phyloP scores from a whole-genome alignment of 2,888 invertebrate species.

The Tuberolachnus salignus region DNA sequence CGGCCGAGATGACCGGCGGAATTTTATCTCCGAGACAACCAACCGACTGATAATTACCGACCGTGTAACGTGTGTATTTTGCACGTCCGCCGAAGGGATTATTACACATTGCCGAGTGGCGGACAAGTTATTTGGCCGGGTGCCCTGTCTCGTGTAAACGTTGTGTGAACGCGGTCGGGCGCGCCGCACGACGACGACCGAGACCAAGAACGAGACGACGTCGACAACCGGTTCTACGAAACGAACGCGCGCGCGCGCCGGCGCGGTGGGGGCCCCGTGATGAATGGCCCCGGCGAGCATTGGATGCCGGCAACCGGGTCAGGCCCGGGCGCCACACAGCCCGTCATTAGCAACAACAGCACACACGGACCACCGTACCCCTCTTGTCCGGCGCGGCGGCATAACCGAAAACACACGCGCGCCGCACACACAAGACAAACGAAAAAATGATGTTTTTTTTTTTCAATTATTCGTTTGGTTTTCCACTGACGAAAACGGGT shows the following conservation, averaged over 20 bases:
- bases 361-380: not conserved
- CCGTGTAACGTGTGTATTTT: not conserved
- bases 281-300: slow-evolving; percentile 58
- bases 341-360: slow-evolving; percentile 56
- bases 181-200: slow-evolving; percentile 3
- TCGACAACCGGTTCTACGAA: slow-evolving; percentile 39
- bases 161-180: slow-evolving; percentile 34
- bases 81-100: too few relatives aligned
- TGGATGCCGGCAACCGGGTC: slow-evolving; percentile 54
- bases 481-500: not conserved
- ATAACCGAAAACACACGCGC: not conserved
- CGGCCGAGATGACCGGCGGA: not conserved
- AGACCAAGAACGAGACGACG: not conserved
- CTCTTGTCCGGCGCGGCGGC: not conserved
- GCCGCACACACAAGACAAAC: not conserved
- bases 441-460: slow-evolving; percentile 11
- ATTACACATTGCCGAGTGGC: not conserved
- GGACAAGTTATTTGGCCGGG: not conserved
- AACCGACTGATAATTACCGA: not conserved
- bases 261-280: slow-evolving; percentile 58
- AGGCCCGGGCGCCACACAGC: slow-evolving; percentile 55
- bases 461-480: slow-evolving; percentile 4
- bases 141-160: not conserved
- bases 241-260: slow-evolving; percentile 58
- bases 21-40: not conserved